phyloP scores from a whole-genome alignment of 2,797 vertebrate genomes.

The Sebastes oblongus region DNA sequence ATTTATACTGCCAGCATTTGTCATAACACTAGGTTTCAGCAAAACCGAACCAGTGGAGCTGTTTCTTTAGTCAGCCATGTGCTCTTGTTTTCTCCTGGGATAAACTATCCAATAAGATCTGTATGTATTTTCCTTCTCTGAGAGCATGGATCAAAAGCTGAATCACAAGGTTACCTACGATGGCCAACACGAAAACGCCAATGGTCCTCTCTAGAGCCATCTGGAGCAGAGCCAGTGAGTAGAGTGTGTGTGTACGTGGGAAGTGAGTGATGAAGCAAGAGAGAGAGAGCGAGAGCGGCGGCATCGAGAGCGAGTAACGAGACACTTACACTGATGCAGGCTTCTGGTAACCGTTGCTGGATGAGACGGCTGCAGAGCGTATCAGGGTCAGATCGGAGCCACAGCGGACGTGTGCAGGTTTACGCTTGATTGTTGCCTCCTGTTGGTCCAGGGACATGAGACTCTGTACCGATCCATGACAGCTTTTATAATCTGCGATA shows the following conservation, averaged over 20 bases:
- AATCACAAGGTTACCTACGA: neutral
- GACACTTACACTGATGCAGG: conserved; percentile 92
- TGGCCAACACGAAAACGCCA: too few species aligned
- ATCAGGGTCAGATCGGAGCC: conserved; percentile 84
- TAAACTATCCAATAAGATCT: neutral
- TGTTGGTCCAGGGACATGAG: conserved; percentile 89
- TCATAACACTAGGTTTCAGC: neutral
- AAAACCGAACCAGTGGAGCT: neutral
- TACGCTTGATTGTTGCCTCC: conserved; percentile 68
- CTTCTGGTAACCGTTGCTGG: conserved; percentile 94
- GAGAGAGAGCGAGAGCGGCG: neutral
- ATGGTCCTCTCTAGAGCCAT: too few species aligned
- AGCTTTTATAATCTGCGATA: conserved; percentile 90
- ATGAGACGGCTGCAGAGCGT: conserved; percentile 80
- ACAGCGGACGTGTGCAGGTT: conserved; percentile 64
- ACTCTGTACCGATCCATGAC: conserved; percentile 92
- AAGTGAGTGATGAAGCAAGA: too few species aligned
- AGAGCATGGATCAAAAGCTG: neutral
- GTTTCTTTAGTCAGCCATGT: neutral
- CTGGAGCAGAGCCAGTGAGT: too few species aligned
- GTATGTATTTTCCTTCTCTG: neutral
- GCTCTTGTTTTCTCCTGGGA: neutral
- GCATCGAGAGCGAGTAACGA: neutral
- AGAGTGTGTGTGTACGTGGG: too few species aligned
- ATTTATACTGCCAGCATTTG: neutral